Evolutionary conservation across 2,888 invertebrate species (phyloP).

Genomic region (Lymantria dispar): DNA sequence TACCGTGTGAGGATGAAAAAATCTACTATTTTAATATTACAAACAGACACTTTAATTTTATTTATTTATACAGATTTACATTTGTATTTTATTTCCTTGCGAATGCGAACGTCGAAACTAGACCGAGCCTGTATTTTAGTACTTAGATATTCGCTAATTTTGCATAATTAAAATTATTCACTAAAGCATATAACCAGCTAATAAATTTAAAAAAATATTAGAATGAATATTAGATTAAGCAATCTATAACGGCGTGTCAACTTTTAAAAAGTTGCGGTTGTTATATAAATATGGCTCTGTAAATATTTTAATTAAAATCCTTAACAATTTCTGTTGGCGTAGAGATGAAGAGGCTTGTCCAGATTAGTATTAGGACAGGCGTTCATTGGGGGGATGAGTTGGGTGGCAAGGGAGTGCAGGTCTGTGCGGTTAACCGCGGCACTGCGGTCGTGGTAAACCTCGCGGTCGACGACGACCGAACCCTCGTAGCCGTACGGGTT

Average conservation of each 20-base stretch:
- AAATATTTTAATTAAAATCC: conserved; percentile 37
- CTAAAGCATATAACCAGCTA: too few species aligned
- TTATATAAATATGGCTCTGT: conserved; percentile 15
- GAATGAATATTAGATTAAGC: background rate
- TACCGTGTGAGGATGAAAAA: too few species aligned
- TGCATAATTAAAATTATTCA: background rate
- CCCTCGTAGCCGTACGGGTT: conserved; percentile 43
- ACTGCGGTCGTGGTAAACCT: conserved; percentile 51
- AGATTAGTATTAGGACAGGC: conserved; percentile 41
- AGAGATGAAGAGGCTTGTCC: conserved; percentile 47
- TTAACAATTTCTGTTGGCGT: conserved; percentile 32
- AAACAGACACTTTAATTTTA: too few species aligned
- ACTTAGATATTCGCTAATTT: background rate
- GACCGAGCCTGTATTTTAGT: too few species aligned
- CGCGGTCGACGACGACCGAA: conserved; percentile 39
- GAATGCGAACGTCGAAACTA: too few species aligned
- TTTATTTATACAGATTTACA: too few species aligned
- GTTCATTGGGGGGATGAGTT: conserved; percentile 26
- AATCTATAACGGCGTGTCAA: background rate
- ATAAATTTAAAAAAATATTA: background rate
- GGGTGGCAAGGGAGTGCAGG: conserved; percentile 13
- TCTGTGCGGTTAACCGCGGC: conserved; percentile 28
- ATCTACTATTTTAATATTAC: too few species aligned
- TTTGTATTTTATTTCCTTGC: too few species aligned
- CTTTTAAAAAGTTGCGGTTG: conserved; percentile 4